These are phyloP conservation scores for Steromphala cineraria DNA, from an alignment of 2,888 invertebrate species.

Conservation along the genomic window DNA sequence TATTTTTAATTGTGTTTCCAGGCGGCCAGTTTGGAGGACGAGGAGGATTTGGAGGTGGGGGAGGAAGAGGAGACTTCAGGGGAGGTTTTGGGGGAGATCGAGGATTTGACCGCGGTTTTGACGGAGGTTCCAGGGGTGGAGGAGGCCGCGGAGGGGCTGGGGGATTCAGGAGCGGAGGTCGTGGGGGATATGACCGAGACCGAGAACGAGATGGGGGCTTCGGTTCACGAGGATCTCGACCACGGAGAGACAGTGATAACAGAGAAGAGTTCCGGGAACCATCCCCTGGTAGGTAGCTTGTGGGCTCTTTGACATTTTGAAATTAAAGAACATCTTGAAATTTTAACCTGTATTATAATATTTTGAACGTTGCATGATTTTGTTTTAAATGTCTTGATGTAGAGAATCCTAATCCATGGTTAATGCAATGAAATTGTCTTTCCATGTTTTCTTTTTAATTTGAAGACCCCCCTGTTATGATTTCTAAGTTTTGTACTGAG, in stretches of 20 bases:
- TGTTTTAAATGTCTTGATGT: too few species aligned
- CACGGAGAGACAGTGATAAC: constrained; percentile 60
- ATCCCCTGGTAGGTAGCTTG: constrained; percentile 64
- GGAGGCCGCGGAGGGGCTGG: constrained; percentile 42
- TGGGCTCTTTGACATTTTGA: neutral
- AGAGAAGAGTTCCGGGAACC: constrained; percentile 66
- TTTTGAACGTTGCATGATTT: too few species aligned
- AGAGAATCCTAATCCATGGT: too few species aligned
- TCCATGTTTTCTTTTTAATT: too few species aligned
- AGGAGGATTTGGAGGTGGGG: constrained; percentile 40
- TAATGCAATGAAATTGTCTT: too few species aligned
- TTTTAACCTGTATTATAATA: too few species aligned
- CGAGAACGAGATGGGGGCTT: constrained; percentile 33
- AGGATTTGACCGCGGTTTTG: constrained; percentile 29
- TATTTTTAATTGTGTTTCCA: neutral
- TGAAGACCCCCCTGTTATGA: too few species aligned
- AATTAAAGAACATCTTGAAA: neutral
- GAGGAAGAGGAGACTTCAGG: constrained; percentile 33
- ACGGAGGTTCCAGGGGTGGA: constrained; percentile 37
- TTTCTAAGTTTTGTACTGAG: too few species aligned
- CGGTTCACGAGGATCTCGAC: constrained; percentile 37
- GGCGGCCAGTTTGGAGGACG: constrained; percentile 30
- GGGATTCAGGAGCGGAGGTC: constrained; percentile 40
- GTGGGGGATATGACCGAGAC: constrained; percentile 35
- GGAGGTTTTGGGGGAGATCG: constrained; percentile 38